A percentile compares a stretch with the other conserved stretches of the same genome.
These are phyloP conservation scores for Amaurobius ferox DNA, from an alignment of 2,888 invertebrate genomes.

Conservation along the genomic window DNA sequence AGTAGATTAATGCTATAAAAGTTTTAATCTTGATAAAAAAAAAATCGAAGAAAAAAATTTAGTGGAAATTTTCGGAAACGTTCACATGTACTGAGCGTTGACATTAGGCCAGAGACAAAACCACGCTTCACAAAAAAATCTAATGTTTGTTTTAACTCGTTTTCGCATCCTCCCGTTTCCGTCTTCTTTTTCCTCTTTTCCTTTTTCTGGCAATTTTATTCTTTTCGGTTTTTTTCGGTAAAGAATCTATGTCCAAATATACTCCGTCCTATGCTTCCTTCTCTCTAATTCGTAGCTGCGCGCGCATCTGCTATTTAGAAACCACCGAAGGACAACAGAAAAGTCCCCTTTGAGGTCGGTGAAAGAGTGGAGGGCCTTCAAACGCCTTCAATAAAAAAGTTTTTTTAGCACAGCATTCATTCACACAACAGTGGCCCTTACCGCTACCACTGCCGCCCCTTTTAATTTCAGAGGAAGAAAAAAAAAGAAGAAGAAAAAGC, in stretches of 20 bases:
- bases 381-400: not conserved
- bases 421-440: conserved; percentile 49
- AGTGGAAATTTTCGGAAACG: conserved; percentile 28
- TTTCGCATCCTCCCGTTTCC: conserved; percentile 58
- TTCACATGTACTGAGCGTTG: conserved; percentile 29
- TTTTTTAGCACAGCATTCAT: conserved; percentile 37
- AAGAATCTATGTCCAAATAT: conserved; percentile 49
- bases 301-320: conserved; percentile 66
- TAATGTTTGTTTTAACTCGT: conserved; percentile 68
- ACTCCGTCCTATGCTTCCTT: conserved; percentile 6
- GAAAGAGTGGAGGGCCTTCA: conserved; percentile 17
- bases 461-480: conserved; percentile 29
- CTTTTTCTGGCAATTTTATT: conserved; percentile 3
- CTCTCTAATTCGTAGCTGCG: conserved; percentile 28
- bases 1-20: not conserved
- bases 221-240: conserved; percentile 6
- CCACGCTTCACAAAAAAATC: conserved; percentile 30
- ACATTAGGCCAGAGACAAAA: conserved; percentile 69
- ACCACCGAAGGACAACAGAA: conserved; percentile 68
- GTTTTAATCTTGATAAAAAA: conserved; percentile 21
- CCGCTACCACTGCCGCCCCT: conserved; percentile 33
- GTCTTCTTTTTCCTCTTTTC: conserved; percentile 32
- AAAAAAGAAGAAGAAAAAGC: conserved; percentile 30
- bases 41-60: not conserved
- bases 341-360: conserved; percentile 29